Evolutionary conservation across 2,797 vertebrate species (phyloP).

Genomic region (Podarcis siculus): DNA sequence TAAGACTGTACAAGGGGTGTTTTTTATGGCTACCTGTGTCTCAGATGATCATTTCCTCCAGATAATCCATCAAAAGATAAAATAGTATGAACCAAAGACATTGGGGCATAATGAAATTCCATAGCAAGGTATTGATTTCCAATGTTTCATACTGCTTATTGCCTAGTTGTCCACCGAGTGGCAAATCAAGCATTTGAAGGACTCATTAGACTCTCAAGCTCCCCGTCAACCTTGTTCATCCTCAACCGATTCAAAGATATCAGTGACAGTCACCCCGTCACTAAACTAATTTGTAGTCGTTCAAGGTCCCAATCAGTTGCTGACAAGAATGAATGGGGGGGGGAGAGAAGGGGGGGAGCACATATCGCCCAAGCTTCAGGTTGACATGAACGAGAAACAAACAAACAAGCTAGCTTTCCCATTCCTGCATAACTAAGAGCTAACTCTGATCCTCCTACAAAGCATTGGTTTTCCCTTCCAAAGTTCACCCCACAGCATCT

Average conservation of each 20-base stretch:
- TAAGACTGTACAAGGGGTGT: slow-evolving; percentile 78
- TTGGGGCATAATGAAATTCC: slow-evolving; percentile 93
- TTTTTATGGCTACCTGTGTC: slow-evolving; percentile 74
- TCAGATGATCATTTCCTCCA: slow-evolving; percentile 83
- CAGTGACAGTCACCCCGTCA: slow-evolving; percentile 91
- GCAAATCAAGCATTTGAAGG: slow-evolving; percentile 92
- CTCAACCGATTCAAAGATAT: slow-evolving; percentile 88
- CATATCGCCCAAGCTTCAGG: slow-evolving; percentile 51
- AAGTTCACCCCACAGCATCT: slow-evolving; percentile 44
- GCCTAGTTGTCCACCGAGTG: slow-evolving; percentile 85
- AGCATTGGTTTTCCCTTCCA: slow-evolving; percentile 35
- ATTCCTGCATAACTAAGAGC: slow-evolving; percentile 32
- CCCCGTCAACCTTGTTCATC: slow-evolving; percentile 95
- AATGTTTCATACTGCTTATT: slow-evolving; percentile 91
- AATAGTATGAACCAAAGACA: slow-evolving; percentile 88
- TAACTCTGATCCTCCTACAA: slow-evolving; percentile 6
- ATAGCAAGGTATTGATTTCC: slow-evolving; percentile 95
- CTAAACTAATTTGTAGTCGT: slow-evolving; percentile 96
- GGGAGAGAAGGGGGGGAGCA: slow-evolving; percentile 45
- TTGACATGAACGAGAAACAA: slow-evolving; percentile 35
- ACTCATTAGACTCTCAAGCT: slow-evolving; percentile 96
- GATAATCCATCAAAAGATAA: slow-evolving; percentile 96
- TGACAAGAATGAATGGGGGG: slow-evolving; percentile 72
- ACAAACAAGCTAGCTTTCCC: slow-evolving; percentile 39
- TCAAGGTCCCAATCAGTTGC: slow-evolving; percentile 86